These are phyloP conservation scores for Aphidoletes aphidimyza DNA, from an alignment of 2,888 invertebrate genomes.

Conservation along the genomic window DNA sequence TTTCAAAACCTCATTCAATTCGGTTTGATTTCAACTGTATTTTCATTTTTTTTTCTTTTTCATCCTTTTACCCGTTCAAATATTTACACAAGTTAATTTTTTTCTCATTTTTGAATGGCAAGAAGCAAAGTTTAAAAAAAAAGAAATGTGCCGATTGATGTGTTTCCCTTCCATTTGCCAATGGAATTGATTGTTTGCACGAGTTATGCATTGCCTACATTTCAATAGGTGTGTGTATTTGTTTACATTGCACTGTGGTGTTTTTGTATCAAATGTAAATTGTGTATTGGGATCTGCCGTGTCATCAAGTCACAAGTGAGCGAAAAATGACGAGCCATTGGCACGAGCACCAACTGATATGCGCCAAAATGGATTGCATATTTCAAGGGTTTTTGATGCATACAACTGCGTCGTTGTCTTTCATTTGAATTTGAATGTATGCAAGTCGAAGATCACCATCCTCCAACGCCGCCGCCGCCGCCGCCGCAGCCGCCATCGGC, in stretches of 20 bases:
- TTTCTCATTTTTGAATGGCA: not conserved
- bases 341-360: not conserved
- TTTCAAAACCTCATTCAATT: not conserved
- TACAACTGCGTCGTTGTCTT: not conserved
- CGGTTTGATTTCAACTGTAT: not conserved
- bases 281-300: not conserved
- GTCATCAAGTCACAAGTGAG: conserved; percentile 47
- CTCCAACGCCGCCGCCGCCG: too few relatives aligned
- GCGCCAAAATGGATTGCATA: not conserved
- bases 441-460: not conserved
- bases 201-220: not conserved
- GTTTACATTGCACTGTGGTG: not conserved
- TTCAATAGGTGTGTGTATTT: conserved; percentile 17
- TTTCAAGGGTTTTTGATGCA: not conserved
- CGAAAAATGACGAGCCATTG: not conserved
- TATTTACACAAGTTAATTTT: conserved; percentile 46
- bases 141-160: not conserved
- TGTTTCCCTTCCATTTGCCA: not conserved
- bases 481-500: too few relatives aligned
- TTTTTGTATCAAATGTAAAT: conserved; percentile 4
- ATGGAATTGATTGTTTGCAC: conserved; percentile 27
- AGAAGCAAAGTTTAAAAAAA: too few relatives aligned
- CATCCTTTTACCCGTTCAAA: conserved; percentile 26
- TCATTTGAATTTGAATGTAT: not conserved
- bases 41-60: conserved; percentile 2